Evolutionary conservation across 2,888 invertebrate species (phyloP), one percentile per base, ranked within the genome.

Genomic region (Brachycybe producta): DNA sequence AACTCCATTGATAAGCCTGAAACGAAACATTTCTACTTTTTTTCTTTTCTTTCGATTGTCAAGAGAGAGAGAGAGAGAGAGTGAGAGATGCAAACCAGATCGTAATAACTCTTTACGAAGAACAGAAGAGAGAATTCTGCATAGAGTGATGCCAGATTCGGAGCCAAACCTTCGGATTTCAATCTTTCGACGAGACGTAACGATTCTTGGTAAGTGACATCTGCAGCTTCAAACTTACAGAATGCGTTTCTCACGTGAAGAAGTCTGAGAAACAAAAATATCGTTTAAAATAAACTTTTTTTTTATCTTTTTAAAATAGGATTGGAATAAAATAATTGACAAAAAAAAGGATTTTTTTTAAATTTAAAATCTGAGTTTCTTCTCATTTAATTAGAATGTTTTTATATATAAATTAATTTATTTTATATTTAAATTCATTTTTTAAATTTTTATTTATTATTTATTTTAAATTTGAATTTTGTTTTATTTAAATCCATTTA

Each of bases 61-160:
- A 53, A 17, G 15, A 23, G 13, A 49, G 26, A n/a, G 48, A 21
- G 24, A 15, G 13, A 23, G 8, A 36, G 2, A 30, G 7, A n/a
- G n/a, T n/a, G n/a, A n/a, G n/a, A n/a, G n/a, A 5, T 40, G 38
- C 76, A 75, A 65, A 82, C 83, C 70, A 77, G 70, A 66, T 81
- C 79, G 70, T 87, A 91, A 73, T 86, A 84, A 69, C 86, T 86
- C 63, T 82, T 78, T 62, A 80, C 79, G 70, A 84, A 88, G 71
- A 79, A 80, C 61, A 87, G 73, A 57, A 79, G 75, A 60, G 87
- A 84, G 68, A 85, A 82, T 70, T 87, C 84, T 57, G 82, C 78
- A 67, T 82, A 87, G 36, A 86, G 73, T 47, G 81, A 79, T 57
- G 87, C 82, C 24, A 74, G 63, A 62, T 74, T 75, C 27, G 74